Base-by-base conservation (phyloP, 1,140 invertebrate genomes). In the Hycleus cichorii region DNA sequence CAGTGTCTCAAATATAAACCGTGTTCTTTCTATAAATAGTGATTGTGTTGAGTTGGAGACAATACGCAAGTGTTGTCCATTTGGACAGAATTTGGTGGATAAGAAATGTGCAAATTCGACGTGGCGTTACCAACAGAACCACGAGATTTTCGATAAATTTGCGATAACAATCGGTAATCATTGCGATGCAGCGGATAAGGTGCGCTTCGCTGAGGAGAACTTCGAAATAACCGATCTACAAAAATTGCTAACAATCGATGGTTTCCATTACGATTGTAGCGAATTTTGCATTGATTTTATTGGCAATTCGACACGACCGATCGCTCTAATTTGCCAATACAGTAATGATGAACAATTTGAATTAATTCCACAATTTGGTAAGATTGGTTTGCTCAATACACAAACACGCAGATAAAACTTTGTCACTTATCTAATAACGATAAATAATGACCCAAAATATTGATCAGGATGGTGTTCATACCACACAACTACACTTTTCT, bases 1-100 rank as follows among this genome's bases (percentile, higher is more conserved):
- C 39, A 10, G 4, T 11, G 2, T 32, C 18, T n/a, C 24, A 10
- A 47, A 24, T 10, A 51, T 51, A 18, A 52, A 18, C 49, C 11
- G 11, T 26, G 6, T 32, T 48, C 18, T 32, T 32, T 32, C 38
- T 48, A 48, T 32, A 12, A 32, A 27, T 11, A 48, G 11, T 27
- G 47, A 26, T 11, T 48, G 12, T 48, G 3, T 45, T 53, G 25
- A n/a, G 2, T 45, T 45, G 1, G 38, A 18, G 10, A 40, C 38
- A 1, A 46, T 46, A 27, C 39, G 51, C 11, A 53, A 53, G 42
- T 53, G 51, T 46, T 53, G 51, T 46, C 51, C 42, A 39, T 53
- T 45, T 4, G 51, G 51, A 11, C 18, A 53, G n/a, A 26, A 53
- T 3, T 53, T 53, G 39, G 26, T 53, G 10, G n/a, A 53, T 53